A percentile compares a stretch with the other conserved stretches of the same genome.
phyloP scores from a whole-genome alignment of 2,888 invertebrate genomes.

The Apamea epomidion region DNA sequence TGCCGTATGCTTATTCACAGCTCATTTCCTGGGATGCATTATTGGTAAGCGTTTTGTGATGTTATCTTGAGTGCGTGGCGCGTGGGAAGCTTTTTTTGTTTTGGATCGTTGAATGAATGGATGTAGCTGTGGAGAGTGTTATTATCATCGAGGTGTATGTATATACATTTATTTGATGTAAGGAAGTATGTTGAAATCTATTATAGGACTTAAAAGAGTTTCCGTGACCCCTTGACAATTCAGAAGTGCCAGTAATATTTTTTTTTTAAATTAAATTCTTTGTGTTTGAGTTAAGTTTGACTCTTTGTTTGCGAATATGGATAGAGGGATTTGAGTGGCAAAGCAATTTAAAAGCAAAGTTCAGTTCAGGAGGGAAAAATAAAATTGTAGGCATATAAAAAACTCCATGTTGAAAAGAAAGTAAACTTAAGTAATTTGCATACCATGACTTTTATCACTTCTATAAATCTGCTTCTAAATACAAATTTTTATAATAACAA shows the following conservation, averaged over 20 bases:
- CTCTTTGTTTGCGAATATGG: neutral
- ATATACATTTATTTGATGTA: neutral
- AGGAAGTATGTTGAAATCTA: neutral
- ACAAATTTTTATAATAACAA: slow-evolving; percentile 25
- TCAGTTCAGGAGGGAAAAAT: neutral
- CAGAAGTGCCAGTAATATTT: too few species aligned
- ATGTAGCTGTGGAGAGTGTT: neutral
- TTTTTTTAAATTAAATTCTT: too few species aligned
- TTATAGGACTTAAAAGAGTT: too few species aligned
- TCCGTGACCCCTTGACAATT: too few species aligned
- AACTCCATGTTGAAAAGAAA: neutral
- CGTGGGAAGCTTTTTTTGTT: neutral
- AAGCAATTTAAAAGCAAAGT: neutral
- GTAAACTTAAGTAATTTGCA: neutral
- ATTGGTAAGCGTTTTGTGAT: slow-evolving; percentile 80
- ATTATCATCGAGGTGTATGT: neutral
- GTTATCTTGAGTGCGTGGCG: slow-evolving; percentile 23
- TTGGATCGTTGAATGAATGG: neutral
- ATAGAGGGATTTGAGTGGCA: neutral
- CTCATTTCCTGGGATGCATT: slow-evolving; percentile 87
- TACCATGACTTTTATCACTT: slow-evolving; percentile 20
- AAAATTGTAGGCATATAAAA: neutral
- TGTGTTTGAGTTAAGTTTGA: too few species aligned
- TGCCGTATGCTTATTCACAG: slow-evolving; percentile 85
- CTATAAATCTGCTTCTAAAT: slow-evolving; percentile 19